phyloP scores from a whole-genome alignment of 2,113 vertebrate species.

The Emydocephalus ijimae region DNA sequence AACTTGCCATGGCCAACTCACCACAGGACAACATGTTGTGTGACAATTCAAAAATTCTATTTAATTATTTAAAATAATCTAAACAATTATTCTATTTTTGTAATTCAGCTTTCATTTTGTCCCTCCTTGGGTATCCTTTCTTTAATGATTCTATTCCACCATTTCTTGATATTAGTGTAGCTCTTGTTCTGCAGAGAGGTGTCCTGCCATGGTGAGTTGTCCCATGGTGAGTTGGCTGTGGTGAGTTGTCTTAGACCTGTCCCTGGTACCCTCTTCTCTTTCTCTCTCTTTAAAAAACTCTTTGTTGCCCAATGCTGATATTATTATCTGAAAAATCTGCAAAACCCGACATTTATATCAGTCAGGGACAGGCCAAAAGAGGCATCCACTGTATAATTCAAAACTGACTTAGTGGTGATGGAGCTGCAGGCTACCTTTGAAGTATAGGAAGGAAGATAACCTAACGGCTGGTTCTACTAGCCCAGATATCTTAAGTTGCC shows the following conservation, averaged over 20 bases:
- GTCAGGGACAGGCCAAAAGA: background rate
- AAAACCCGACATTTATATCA: background rate
- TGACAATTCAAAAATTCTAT: background rate
- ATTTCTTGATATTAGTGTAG: background rate
- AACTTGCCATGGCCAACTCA: too few species aligned
- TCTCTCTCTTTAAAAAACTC: background rate
- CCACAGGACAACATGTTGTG: background rate
- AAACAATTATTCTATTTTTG: background rate
- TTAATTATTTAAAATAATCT: background rate
- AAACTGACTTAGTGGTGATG: background rate
- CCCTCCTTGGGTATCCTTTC: background rate
- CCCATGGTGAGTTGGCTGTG: background rate
- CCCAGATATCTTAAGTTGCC: background rate
- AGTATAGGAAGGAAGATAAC: background rate
- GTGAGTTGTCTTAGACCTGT: background rate
- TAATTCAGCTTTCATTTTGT: background rate
- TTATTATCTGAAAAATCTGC: background rate
- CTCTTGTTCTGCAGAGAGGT: background rate
- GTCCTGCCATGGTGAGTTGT: background rate
- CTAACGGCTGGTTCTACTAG: background rate
- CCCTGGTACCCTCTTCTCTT: background rate
- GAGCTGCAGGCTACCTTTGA: background rate
- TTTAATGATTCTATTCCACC: background rate
- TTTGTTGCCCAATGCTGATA: background rate
- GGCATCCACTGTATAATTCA: background rate